Percentiles rank a stretch among this genome's conserved stretches.
Conservation (phyloP, 2,113 vertebrate species). For the Suricata suricatta region DNA sequence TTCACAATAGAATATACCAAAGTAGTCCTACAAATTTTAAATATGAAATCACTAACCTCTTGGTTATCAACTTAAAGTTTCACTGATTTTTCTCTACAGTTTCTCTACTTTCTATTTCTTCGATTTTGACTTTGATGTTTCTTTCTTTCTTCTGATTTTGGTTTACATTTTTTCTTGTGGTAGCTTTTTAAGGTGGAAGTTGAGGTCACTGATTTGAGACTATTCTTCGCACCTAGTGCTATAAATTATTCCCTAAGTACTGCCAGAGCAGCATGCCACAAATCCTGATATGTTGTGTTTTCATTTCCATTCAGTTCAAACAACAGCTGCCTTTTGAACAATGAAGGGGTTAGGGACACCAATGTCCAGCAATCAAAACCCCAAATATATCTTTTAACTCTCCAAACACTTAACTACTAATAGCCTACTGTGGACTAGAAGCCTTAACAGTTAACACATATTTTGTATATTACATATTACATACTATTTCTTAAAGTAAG, state of each 20-base stretch:
- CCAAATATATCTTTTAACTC: not conserved
- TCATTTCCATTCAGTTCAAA: not conserved
- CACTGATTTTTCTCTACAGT: not conserved
- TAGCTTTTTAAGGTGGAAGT: not conserved
- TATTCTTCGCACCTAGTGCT: not conserved
- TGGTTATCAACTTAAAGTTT: not conserved
- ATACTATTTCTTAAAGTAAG: not conserved
- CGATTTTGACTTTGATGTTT: not conserved
- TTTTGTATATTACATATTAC: not conserved
- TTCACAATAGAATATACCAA: conserved; percentile 50
- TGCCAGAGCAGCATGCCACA: not conserved
- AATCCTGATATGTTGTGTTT: not conserved
- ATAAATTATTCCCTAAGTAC: not conserved
- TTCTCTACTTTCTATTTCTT: not conserved
- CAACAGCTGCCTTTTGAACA: not conserved
- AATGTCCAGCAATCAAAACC: not conserved
- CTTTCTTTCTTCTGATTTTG: not conserved
- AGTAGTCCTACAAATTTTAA: conserved; percentile 43
- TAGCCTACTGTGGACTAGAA: not conserved
- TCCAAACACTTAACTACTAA: not conserved
- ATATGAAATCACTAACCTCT: conserved; percentile 39
- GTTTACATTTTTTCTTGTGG: not conserved
- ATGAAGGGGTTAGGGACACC: not conserved
- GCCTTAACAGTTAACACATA: not conserved
- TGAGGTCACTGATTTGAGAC: not conserved